Conservation (phyloP, 2,113 vertebrate genomes). For the Sclerurus mexicanus region DNA sequence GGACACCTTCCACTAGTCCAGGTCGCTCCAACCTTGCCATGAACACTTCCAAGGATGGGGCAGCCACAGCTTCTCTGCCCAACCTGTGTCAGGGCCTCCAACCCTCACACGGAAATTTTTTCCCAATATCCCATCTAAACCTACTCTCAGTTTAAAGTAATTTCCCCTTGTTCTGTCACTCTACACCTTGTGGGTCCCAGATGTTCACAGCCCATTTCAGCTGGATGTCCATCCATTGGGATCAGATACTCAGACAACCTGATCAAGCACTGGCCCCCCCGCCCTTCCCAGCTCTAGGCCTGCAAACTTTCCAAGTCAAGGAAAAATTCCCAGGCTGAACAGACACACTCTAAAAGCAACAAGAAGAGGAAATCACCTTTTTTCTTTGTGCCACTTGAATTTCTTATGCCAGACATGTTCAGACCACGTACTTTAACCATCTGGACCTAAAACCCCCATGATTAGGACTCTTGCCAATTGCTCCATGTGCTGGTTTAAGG, state of each 20-base stretch:
- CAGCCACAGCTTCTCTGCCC: not conserved
- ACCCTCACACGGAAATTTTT: not conserved
- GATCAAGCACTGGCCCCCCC: fast-evolving
- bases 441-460: not conserved
- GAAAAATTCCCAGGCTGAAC: not conserved
- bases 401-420: not conserved
- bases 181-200: not conserved
- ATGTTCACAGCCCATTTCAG: not conserved
- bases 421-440: not conserved
- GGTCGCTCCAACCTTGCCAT: fast-evolving
- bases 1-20: fast-evolving
- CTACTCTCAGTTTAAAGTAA: not conserved
- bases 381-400: not conserved
- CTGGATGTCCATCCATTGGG: no score
- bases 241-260: no score
- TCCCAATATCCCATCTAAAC: not conserved
- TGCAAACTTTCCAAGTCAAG: not conserved
- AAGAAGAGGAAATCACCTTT: not conserved
- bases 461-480: not conserved
- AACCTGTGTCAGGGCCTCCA: not conserved
- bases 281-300: not conserved
- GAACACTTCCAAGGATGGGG: fast-evolving
- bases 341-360: not conserved
- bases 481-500: no score
- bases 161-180: not conserved